A percentile compares a stretch with the other conserved stretches of the same genome.
Conservation (phyloP, 1,140 invertebrate species). For the Heliothis subflexa region DNA sequence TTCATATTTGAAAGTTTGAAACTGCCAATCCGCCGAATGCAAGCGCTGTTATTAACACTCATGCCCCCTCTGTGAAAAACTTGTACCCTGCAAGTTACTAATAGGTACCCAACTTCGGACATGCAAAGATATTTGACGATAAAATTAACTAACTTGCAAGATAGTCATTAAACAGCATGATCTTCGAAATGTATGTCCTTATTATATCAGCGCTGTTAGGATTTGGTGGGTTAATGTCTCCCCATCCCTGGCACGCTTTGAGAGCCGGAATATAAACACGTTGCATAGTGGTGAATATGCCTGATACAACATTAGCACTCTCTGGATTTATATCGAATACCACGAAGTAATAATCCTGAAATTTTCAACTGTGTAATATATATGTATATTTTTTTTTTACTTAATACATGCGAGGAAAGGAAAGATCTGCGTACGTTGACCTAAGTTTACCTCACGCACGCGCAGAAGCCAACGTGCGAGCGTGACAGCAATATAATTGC, state of each 20-base stretch:
- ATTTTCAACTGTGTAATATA: conserved; percentile 14
- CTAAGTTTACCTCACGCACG: background rate
- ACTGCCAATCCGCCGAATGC: too few species aligned
- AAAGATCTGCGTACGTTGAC: background rate
- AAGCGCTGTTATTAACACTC: too few species aligned
- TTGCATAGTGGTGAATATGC: conserved; percentile 73
- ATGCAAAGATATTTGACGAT: too few species aligned
- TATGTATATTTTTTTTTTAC: too few species aligned
- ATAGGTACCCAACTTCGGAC: too few species aligned
- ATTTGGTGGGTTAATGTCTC: conserved; percentile 79
- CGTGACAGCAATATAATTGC: too few species aligned
- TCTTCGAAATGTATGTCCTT: conserved; percentile 73
- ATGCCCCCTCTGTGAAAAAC: too few species aligned
- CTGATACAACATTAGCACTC: conserved; percentile 77
- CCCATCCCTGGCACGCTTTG: conserved; percentile 72
- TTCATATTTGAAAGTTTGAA: background rate
- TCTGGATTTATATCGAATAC: conserved; percentile 75
- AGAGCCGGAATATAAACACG: conserved; percentile 72
- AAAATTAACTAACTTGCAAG: conserved; percentile 70
- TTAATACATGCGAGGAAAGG: too few species aligned
- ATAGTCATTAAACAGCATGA: conserved; percentile 81
- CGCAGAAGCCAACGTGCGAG: too few species aligned
- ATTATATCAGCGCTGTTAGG: conserved; percentile 73
- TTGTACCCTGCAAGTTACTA: too few species aligned
- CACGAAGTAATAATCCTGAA: conserved; percentile 75